Conservation (phyloP, 1,140 invertebrate genomes). For the Drosophila kanapiae region DNA sequence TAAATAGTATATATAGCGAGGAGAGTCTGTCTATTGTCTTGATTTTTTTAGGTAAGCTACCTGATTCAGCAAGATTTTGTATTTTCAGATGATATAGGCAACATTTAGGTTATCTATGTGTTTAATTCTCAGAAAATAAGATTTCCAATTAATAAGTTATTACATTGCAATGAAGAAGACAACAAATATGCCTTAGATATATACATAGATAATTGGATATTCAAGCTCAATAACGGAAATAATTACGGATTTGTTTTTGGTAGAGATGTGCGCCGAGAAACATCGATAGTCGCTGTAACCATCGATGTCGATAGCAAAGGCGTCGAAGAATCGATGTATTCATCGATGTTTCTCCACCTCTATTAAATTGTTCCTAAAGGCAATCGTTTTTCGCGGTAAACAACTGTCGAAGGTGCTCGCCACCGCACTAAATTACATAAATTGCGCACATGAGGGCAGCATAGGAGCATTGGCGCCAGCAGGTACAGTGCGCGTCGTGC, state of each 20-base stretch:
- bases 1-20: too few relatives aligned
- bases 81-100: too few relatives aligned
- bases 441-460: constrained; percentile 26
- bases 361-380: constrained; percentile 10
- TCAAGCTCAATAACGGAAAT: not conserved
- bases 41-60: too few relatives aligned
- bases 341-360: constrained; percentile 7
- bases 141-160: too few relatives aligned
- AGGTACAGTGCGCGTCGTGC: constrained; percentile 16
- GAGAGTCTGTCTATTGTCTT: too few relatives aligned
- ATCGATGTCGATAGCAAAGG: not conserved
- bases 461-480: constrained; percentile 3
- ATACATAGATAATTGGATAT: too few relatives aligned
- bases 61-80: too few relatives aligned
- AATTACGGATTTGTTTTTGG: not conserved
- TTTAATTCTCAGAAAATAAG: too few relatives aligned
- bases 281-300: not conserved
- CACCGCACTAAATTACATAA: constrained; percentile 31
- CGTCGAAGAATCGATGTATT: not conserved
- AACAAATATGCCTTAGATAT: too few relatives aligned
- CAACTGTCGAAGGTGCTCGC: constrained; percentile 16
- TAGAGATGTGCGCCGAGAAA: not conserved
- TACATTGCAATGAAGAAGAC: too few relatives aligned
- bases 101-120: too few relatives aligned
- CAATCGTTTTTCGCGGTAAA: constrained; percentile 32